These are phyloP conservation scores for Gymnosoma rotundatum DNA, from an alignment of 2,888 invertebrate species.

Conservation along the genomic window DNA sequence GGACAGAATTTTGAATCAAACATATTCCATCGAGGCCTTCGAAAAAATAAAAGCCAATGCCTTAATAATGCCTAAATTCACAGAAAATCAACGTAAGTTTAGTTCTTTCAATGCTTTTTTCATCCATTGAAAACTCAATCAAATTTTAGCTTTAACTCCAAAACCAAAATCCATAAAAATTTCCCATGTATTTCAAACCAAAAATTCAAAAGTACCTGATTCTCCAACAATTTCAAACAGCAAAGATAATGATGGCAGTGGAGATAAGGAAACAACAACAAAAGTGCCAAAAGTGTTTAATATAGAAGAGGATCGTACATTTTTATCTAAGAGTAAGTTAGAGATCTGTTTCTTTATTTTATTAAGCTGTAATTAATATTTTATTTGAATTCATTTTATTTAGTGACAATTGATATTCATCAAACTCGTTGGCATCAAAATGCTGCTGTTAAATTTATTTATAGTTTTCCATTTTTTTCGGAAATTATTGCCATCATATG, in stretches of 20 bases:
- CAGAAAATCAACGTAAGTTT: slow-evolving; percentile 45
- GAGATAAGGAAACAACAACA: slow-evolving; percentile 44
- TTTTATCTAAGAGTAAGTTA: slow-evolving; percentile 75
- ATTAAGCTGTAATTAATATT: slow-evolving; percentile 4
- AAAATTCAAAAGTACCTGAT: slow-evolving; percentile 63
- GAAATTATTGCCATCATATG: slow-evolving; percentile 79
- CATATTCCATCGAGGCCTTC: slow-evolving; percentile 66
- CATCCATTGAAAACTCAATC: neutral
- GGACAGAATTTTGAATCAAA: slow-evolving; percentile 70
- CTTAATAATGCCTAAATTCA: slow-evolving; percentile 60
- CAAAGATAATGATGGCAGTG: slow-evolving; percentile 28
- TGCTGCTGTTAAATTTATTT: slow-evolving; percentile 76
- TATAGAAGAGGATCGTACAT: slow-evolving; percentile 75
- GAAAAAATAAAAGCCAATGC: slow-evolving; percentile 61
- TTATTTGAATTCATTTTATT: slow-evolving; percentile 11
- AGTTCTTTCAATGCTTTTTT: too few species aligned
- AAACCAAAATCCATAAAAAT: slow-evolving; percentile 75
- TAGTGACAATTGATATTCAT: slow-evolving; percentile 77
- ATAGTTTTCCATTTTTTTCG: slow-evolving; percentile 78
- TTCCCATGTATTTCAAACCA: slow-evolving; percentile 75
- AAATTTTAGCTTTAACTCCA: slow-evolving; percentile 71
- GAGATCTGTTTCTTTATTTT: neutral
- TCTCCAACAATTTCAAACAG: slow-evolving; percentile 47
- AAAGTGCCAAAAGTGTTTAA: slow-evolving; percentile 73
- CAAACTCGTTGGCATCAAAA: slow-evolving; percentile 76